Evolutionary conservation across 1,140 invertebrate species (phyloP).

Genomic region (Theocolax elegans): DNA sequence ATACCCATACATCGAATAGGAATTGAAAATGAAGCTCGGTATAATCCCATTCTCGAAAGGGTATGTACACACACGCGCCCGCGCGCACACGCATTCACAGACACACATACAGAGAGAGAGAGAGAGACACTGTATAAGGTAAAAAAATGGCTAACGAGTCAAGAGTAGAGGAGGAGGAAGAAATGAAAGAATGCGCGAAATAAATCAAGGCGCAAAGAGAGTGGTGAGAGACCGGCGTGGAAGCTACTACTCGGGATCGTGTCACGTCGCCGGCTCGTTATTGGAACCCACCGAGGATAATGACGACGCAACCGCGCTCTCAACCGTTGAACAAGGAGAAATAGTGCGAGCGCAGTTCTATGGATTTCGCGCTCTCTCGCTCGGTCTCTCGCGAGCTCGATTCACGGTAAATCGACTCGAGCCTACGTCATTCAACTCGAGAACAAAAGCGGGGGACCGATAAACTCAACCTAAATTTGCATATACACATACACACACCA

Average conservation of each 20-base stretch:
- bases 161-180: conserved; percentile 6
- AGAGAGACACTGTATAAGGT: neutral
- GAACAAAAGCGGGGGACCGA: conserved; percentile 5
- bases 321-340: too few species aligned
- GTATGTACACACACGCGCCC: too few species aligned
- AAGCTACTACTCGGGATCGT: conserved; percentile 16
- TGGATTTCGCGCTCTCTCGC: neutral
- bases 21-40: conserved; percentile 29
- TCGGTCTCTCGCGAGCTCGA: conserved; percentile 20
- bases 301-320: conserved; percentile 14
- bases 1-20: neutral
- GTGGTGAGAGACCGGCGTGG: conserved; percentile 3
- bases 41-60: conserved; percentile 29
- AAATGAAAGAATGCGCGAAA: conserved; percentile 24
- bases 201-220: conserved; percentile 20
- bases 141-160: conserved; percentile 26
- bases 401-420: conserved; percentile 24
- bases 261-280: conserved; percentile 31
- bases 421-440: conserved; percentile 5
- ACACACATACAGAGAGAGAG: too few species aligned
- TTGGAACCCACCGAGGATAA: conserved; percentile 12
- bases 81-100: too few species aligned
- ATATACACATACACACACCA: too few species aligned
- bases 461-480: conserved; percentile 5
- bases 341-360: conserved; percentile 12